These are phyloP conservation scores for Epinephelus lanceolatus DNA, from an alignment of 2,113 vertebrate species.

Conservation along the genomic window DNA sequence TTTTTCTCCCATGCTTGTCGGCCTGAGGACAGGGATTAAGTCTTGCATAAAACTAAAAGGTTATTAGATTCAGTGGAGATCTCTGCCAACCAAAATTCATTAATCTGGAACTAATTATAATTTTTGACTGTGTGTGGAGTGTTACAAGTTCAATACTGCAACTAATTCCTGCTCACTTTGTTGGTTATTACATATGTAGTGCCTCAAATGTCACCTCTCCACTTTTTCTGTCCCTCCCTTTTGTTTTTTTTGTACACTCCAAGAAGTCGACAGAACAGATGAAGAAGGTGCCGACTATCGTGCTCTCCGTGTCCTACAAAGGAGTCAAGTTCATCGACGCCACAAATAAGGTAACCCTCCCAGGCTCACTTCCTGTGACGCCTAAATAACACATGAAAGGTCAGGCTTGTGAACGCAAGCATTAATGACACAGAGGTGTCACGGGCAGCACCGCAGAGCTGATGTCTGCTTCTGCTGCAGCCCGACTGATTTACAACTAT, in stretches of 20 bases:
- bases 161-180: not conserved
- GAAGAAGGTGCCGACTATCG: constrained; percentile 99
- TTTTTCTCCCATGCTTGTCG: not conserved
- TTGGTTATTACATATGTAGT: not conserved
- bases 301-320: constrained; percentile 98
- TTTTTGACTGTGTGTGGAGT: not conserved
- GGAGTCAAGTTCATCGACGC: constrained; percentile 99
- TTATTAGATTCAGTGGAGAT: constrained; percentile 11
- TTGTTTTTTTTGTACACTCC: constrained; percentile 58
- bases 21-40: not conserved
- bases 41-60: not conserved
- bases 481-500: constrained; percentile 3
- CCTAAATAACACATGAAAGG: constrained; percentile 59
- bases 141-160: not conserved
- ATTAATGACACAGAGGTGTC: constrained; percentile 23
- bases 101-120: not conserved
- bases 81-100: not conserved
- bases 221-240: not conserved
- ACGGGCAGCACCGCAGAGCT: not conserved
- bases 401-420: constrained; percentile 30
- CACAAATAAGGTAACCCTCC: constrained; percentile 93
- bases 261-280: constrained; percentile 99
- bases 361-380: constrained; percentile 6
- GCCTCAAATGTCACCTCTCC: constrained; percentile 31
- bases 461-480: constrained; percentile 6